phyloP scores from a whole-genome alignment of 2,888 invertebrate species.

The Nephrotoma flavescens region DNA sequence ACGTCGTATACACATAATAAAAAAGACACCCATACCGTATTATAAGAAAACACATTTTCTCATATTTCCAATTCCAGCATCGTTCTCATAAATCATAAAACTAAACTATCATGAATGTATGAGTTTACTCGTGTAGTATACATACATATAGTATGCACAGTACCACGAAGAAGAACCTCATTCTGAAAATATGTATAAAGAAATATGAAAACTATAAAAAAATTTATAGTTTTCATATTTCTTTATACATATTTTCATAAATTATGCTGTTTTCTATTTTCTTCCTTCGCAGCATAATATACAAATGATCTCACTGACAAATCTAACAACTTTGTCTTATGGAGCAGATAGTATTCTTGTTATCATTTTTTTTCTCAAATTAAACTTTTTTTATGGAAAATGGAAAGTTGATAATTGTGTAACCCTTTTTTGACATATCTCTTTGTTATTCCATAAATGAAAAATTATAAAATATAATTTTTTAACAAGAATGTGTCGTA shows the following conservation, averaged over 20 bases:
- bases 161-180: not conserved
- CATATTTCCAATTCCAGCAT: not conserved
- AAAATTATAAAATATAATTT: not conserved
- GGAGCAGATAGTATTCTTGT: not conserved
- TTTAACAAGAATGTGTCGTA: not conserved
- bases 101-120: not conserved
- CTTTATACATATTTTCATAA: not conserved
- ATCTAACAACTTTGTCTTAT: not conserved
- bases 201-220: not conserved
- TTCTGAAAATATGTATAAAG: not conserved
- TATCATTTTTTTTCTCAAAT: not conserved
- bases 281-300: not conserved
- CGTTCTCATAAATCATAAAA: not conserved
- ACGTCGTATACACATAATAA: not conserved
- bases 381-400: not conserved
- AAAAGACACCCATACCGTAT: not conserved
- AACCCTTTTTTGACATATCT: not conserved
- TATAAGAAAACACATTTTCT: not conserved
- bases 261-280: not conserved
- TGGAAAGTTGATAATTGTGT: not conserved
- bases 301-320: not conserved
- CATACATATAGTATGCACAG: too few relatives aligned
- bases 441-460: not conserved
- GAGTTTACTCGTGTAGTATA: not conserved
- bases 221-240: not conserved